Conservation (phyloP, 1,140 invertebrate species). For the Papilio xuthus region DNA sequence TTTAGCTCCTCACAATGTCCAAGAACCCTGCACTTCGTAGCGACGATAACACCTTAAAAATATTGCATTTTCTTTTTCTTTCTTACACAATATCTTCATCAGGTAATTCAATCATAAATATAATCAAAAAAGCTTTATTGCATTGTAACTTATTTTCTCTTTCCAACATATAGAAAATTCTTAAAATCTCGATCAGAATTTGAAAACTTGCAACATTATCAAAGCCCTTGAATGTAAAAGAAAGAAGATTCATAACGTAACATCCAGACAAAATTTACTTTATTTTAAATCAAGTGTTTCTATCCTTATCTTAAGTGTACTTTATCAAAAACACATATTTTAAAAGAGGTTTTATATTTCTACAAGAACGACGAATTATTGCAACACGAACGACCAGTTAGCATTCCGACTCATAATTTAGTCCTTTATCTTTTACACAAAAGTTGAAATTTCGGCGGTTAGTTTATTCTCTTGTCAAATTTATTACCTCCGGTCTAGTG, state of each 20-base stretch:
- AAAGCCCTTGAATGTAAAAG: no score
- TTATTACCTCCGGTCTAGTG: conserved; percentile 30
- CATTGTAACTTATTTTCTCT: not conserved
- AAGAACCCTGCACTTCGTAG: conserved; percentile 21
- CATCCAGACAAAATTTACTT: no score
- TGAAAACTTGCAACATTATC: no score
- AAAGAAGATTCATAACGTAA: no score
- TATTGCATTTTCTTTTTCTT: conserved; percentile 2
- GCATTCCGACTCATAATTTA: conserved; percentile 24
- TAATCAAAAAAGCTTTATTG: no score
- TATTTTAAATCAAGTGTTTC: no score
- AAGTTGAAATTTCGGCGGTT: conserved; percentile 35
- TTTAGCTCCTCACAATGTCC: conserved; percentile 24
- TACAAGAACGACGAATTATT: not conserved
- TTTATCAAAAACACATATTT: not conserved
- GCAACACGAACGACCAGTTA: not conserved
- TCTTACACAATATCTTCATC: not conserved
- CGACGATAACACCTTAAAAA: conserved; percentile 19
- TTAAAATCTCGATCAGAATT: no score
- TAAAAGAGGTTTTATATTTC: not conserved
- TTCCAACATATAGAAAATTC: no score
- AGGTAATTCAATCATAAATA: not conserved
- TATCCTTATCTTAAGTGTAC: not conserved
- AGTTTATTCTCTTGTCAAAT: conserved; percentile 29
- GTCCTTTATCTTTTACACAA: conserved; percentile 27